Conservation (phyloP, 2,888 invertebrate genomes). For the Xiphydria camelus region DNA sequence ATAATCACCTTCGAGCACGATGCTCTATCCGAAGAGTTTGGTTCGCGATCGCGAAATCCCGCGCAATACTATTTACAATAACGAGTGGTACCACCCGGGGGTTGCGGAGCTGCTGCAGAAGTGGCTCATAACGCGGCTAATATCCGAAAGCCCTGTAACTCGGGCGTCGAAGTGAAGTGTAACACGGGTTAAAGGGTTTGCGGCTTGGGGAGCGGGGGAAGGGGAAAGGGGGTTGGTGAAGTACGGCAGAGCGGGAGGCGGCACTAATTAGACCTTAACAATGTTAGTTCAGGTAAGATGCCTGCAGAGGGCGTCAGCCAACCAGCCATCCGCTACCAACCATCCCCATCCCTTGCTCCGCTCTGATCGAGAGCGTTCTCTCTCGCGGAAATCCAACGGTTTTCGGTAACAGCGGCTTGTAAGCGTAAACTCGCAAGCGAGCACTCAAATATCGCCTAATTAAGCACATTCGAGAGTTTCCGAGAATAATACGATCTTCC, state of each 20-base stretch:
- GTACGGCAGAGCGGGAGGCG: not conserved
- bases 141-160: constrained; percentile 10
- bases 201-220: constrained; percentile 9
- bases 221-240: not conserved
- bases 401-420: constrained; percentile 41
- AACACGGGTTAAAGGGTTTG: constrained; percentile 18
- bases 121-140: constrained; percentile 27
- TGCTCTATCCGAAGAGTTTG: too few relatives aligned
- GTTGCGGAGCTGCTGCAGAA: not conserved
- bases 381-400: constrained; percentile 41
- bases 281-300: constrained; percentile 47
- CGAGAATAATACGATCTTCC: too few relatives aligned
- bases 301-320: constrained; percentile 16
- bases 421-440: constrained; percentile 22
- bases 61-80: not conserved
- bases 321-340: not conserved
- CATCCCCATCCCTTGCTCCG: not conserved
- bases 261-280: constrained; percentile 48
- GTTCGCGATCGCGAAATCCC: not conserved
- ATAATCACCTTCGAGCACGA: too few relatives aligned
- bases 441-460: constrained; percentile 50
- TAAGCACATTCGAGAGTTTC: constrained; percentile 49
- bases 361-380: constrained; percentile 16
- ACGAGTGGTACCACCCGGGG: too few relatives aligned
- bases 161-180: constrained; percentile 18